These are phyloP conservation scores for Dendrocincla fuliginosa DNA, from an alignment of 2,797 vertebrate genomes.

Conservation along the genomic window DNA sequence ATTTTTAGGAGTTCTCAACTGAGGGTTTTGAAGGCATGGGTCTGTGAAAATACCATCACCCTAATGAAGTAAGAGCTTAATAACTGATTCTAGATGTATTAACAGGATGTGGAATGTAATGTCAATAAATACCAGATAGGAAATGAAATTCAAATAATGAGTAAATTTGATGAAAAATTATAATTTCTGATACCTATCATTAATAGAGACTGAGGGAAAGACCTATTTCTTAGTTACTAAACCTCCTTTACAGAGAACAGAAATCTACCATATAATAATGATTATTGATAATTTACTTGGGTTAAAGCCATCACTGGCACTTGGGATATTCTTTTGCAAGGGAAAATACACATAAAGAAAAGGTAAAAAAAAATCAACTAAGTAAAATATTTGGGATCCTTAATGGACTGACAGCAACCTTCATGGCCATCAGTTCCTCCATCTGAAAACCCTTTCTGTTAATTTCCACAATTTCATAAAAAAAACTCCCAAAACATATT, in stretches of 20 bases:
- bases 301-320: neutral
- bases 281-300: neutral
- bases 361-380: neutral
- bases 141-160: conserved; percentile 30
- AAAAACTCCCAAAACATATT: neutral
- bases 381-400: neutral
- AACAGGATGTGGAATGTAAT: neutral
- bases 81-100: neutral
- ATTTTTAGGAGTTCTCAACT: neutral
- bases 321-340: neutral
- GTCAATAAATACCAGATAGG: neutral
- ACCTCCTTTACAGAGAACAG: neutral
- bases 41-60: neutral
- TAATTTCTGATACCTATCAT: neutral
- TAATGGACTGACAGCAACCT: neutral
- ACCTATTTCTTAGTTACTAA: neutral
- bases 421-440: accelerated
- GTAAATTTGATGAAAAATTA: neutral
- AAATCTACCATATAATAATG: neutral
- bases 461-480: neutral
- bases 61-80: conserved; percentile 16
- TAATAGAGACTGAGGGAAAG: neutral
- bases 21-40: neutral
- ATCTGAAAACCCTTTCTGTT: neutral
- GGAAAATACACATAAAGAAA: neutral